Conservation (phyloP, 2,888 invertebrate species). For the Morpho deidamia region DNA sequence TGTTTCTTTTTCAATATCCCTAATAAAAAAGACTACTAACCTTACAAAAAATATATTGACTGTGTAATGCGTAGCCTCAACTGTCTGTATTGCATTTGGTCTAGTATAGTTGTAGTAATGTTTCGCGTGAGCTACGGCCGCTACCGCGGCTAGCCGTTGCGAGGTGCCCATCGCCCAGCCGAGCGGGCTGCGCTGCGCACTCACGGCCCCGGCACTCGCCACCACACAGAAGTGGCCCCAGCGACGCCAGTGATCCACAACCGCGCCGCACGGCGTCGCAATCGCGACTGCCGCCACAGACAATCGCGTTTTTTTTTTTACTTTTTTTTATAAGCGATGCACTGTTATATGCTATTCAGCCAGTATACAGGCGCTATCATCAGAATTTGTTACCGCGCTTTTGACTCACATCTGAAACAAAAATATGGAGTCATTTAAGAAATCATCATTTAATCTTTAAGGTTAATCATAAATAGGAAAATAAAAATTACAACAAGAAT, state of each 20-base stretch:
- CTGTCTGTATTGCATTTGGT: constrained; percentile 48
- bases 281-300: constrained; percentile 47
- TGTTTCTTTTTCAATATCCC: no score
- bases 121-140: constrained; percentile 65
- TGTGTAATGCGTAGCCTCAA: constrained; percentile 51
- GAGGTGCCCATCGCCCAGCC: constrained; percentile 83
- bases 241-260: constrained; percentile 62
- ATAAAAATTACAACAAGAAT: no score
- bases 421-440: constrained; percentile 30
- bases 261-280: constrained; percentile 52
- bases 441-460: constrained; percentile 26
- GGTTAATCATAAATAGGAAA: no score
- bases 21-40: constrained; percentile 65
- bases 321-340: constrained; percentile 21
- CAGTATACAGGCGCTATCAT: constrained; percentile 30
- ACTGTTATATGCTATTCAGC: constrained; percentile 27
- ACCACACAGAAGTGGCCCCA: constrained; percentile 56
- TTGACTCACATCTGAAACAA: constrained; percentile 49
- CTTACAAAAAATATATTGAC: constrained; percentile 87
- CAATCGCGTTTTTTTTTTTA: constrained; percentile 14
- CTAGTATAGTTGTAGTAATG: constrained; percentile 70
- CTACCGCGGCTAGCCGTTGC: constrained; percentile 79
- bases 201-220: constrained; percentile 53
- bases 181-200: constrained; percentile 72
- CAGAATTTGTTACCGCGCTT: constrained; percentile 27